Conservation (phyloP, 2,113 vertebrate species). For the Dasyprocta punctata region DNA sequence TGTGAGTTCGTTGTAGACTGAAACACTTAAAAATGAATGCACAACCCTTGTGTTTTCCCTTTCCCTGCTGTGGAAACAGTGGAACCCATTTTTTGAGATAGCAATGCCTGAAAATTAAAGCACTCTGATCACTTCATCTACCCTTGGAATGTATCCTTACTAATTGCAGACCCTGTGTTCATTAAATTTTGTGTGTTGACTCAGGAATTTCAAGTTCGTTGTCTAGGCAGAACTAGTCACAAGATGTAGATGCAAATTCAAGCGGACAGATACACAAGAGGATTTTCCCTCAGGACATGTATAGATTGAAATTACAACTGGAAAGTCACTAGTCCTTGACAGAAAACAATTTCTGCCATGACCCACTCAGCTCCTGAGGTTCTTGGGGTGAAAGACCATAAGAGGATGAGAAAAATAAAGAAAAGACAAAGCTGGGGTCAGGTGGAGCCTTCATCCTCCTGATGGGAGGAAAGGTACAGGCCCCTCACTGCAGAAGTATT, state of each 20-base stretch:
- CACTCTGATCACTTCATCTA: not conserved
- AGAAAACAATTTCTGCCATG: slow-evolving; percentile 21
- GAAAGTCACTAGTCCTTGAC: not conserved
- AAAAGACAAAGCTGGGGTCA: no score
- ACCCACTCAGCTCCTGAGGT: no score
- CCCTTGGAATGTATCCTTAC: not conserved
- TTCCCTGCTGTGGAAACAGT: not conserved
- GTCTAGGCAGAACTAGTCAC: not conserved
- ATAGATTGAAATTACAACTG: not conserved
- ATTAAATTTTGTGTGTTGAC: not conserved
- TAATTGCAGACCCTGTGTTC: not conserved
- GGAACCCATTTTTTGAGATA: not conserved
- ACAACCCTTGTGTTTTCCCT: not conserved
- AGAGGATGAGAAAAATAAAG: no score
- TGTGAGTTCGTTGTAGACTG: not conserved
- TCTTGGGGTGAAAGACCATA: no score
- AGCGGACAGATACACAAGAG: not conserved
- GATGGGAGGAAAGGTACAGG: no score
- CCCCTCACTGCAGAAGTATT: no score
- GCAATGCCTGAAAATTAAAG: not conserved
- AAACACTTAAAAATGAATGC: not conserved
- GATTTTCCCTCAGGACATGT: not conserved
- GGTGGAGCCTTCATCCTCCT: no score
- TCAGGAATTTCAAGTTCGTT: not conserved
- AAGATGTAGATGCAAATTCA: not conserved